phyloP scores from a whole-genome alignment of 2,113 vertebrate genomes.

The Bungarus multicinctus region DNA sequence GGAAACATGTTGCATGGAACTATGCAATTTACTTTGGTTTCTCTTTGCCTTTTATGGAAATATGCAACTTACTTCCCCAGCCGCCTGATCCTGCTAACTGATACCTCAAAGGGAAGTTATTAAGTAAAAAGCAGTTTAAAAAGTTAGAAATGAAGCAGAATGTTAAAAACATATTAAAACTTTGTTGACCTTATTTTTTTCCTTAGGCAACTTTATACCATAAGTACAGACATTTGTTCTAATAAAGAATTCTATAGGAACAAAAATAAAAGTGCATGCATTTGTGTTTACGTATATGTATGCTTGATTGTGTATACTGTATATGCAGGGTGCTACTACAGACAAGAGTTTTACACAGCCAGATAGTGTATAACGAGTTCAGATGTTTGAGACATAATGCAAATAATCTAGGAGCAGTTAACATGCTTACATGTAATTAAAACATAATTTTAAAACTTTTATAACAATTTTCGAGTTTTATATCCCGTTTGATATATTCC shows the following conservation, averaged over 20 bases:
- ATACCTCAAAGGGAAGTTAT: constrained; percentile 6
- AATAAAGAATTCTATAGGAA: not conserved
- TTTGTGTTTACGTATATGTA: not conserved
- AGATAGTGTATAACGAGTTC: not conserved
- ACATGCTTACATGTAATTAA: not conserved
- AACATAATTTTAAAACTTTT: not conserved
- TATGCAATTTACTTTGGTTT: not conserved
- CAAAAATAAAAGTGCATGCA: not conserved
- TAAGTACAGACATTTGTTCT: not conserved
- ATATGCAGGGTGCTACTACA: not conserved
- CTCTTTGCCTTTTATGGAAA: not conserved
- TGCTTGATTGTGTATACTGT: not conserved
- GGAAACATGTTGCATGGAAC: constrained; percentile 29
- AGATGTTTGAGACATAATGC: not conserved
- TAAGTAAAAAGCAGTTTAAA: constrained; percentile 15
- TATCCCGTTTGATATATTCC: not conserved
- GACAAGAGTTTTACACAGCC: not conserved
- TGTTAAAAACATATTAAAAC: not conserved
- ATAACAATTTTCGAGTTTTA: not conserved
- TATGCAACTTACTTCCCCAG: not conserved
- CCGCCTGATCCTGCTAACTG: constrained; percentile 8
- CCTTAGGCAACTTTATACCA: not conserved
- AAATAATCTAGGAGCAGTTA: not conserved
- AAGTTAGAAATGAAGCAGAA: not conserved
- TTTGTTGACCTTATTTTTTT: not conserved